Percentiles rank a stretch among this genome's conserved stretches.
phyloP scores from a whole-genome alignment of 1,140 invertebrate genomes.

The Megalonaias nervosa region DNA sequence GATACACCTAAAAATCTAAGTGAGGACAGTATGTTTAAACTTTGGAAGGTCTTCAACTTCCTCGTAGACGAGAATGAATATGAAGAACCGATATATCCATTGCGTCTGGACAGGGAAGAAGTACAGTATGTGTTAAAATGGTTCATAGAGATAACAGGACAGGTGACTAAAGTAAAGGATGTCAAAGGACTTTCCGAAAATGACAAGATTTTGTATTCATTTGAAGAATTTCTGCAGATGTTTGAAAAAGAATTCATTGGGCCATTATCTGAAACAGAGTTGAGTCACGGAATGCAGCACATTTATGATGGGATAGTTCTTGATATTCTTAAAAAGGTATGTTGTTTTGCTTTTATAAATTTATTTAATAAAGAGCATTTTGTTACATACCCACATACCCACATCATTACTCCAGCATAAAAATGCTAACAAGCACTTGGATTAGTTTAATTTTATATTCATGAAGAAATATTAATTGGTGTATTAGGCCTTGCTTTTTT shows the following conservation, averaged over 20 bases:
- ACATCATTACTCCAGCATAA: too few species aligned
- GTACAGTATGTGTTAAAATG: slow-evolving; percentile 7
- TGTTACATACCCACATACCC: too few species aligned
- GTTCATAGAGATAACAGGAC: slow-evolving; percentile 26
- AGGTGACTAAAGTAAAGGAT: slow-evolving; percentile 16
- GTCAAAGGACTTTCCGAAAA: slow-evolving; percentile 16
- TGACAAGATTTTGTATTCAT: slow-evolving; percentile 5
- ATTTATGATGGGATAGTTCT: slow-evolving; percentile 60
- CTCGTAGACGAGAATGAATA: slow-evolving; percentile 23
- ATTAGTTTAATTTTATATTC: neutral
- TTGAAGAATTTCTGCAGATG: slow-evolving; percentile 22
- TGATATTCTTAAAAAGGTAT: too few species aligned
- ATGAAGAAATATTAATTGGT: neutral
- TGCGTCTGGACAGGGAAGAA: slow-evolving; percentile 18
- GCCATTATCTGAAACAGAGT: slow-evolving; percentile 73
- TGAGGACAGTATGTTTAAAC: slow-evolving; percentile 9
- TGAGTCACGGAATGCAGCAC: slow-evolving; percentile 82
- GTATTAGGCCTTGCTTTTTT: too few species aligned
- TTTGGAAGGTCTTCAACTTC: slow-evolving; percentile 31
- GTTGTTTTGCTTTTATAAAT: too few species aligned
- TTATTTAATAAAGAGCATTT: too few species aligned
- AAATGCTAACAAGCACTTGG: neutral
- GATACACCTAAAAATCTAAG: slow-evolving; percentile 17
- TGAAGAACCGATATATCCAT: slow-evolving; percentile 7
- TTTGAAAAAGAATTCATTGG: slow-evolving; percentile 31